Evolutionary conservation across 2,888 invertebrate species (phyloP).

Genomic region (Mythimna impura): DNA sequence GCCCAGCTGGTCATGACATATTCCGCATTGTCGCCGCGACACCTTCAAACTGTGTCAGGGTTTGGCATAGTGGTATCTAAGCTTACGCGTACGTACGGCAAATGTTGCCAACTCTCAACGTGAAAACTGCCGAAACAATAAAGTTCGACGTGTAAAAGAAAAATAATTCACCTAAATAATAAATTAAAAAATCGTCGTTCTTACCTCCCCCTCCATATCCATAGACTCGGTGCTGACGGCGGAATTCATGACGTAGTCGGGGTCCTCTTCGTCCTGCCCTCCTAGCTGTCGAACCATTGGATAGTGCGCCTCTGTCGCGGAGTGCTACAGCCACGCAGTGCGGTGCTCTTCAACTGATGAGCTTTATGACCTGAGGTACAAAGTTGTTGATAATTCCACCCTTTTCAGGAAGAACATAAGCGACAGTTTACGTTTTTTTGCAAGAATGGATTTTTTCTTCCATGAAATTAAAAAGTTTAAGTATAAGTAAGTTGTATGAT

Average conservation of each 20-base stretch:
- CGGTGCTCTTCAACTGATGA: constrained; percentile 43
- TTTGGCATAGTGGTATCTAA: not conserved
- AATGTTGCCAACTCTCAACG: not conserved
- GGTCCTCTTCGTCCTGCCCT: constrained; percentile 72
- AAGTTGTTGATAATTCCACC: not conserved
- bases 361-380: constrained; percentile 55
- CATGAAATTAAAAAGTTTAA: too few species aligned
- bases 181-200: not conserved
- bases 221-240: constrained; percentile 92
- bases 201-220: constrained; percentile 92
- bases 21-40: not conserved
- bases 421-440: too few species aligned
- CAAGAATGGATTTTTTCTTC: too few species aligned
- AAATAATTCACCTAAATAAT: not conserved
- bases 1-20: not conserved
- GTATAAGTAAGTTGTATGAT: too few species aligned
- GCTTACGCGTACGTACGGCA: not conserved
- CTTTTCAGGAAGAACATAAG: too few species aligned
- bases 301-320: constrained; percentile 48
- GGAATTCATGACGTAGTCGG: constrained; percentile 83
- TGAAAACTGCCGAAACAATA: not conserved
- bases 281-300: constrained; percentile 82
- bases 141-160: not conserved
- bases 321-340: constrained; percentile 25
- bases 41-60: not conserved